Conservation (phyloP, 2,888 invertebrate species). For the Apocheima hispidaria region DNA sequence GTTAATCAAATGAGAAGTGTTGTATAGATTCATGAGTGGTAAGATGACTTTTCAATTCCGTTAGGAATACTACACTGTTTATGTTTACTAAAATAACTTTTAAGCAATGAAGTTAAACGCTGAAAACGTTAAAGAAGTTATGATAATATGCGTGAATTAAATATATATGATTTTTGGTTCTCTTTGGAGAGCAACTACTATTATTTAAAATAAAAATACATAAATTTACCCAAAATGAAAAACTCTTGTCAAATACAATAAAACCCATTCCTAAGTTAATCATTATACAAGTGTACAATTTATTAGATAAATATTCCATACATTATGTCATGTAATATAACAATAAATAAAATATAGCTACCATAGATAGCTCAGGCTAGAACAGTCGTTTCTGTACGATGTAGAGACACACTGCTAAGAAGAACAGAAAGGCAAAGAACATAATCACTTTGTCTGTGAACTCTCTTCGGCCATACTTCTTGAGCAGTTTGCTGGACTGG, state of each 20-base stretch:
- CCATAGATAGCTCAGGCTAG: slow-evolving; percentile 59
- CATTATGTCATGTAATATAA: slow-evolving; percentile 32
- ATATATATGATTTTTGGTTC: no score
- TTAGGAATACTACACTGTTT: no score
- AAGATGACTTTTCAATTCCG: no score
- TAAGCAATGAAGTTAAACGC: no score
- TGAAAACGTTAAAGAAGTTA: no score
- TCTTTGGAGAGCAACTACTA: no score
- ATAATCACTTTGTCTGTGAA: slow-evolving; percentile 97
- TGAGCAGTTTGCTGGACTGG: slow-evolving; percentile 95
- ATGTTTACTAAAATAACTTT: no score
- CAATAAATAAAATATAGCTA: slow-evolving; percentile 19
- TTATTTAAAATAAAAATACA: no score
- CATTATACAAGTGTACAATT: slow-evolving; percentile 2
- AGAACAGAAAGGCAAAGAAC: slow-evolving; percentile 94
- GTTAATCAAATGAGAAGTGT: slow-evolving; percentile 11
- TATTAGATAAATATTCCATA: slow-evolving; percentile 21
- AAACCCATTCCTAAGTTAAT: not conserved
- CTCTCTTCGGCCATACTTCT: slow-evolving; percentile 97
- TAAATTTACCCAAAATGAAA: no score
- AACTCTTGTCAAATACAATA: not conserved
- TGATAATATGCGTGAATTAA: no score
- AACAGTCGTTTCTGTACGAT: slow-evolving; percentile 96
- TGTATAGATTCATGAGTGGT: not conserved
- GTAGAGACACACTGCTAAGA: slow-evolving; percentile 96